phyloP scores from a whole-genome alignment of 2,797 vertebrate genomes.

The Parauchenoglanis ngamensis region DNA sequence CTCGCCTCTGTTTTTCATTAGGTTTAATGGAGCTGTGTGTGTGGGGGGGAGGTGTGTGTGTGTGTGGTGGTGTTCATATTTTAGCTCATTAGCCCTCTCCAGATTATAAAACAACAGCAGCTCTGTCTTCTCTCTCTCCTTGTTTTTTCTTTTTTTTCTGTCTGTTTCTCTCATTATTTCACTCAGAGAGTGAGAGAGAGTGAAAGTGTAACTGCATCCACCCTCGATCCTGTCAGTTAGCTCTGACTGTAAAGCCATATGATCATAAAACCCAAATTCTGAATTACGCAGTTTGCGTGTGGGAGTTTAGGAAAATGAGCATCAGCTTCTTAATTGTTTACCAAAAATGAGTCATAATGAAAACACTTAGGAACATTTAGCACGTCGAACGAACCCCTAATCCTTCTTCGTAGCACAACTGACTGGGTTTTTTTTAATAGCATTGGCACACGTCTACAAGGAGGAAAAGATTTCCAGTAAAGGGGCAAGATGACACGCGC shows the following conservation, averaged over 20 bases:
- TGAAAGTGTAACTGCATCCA: background rate
- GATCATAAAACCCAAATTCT: constrained; percentile 2
- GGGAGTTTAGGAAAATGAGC: constrained; percentile 2
- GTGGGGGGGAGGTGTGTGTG: background rate
- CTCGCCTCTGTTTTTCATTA: constrained; percentile 19
- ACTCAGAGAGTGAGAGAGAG: background rate
- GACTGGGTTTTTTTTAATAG: background rate
- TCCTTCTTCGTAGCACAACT: background rate
- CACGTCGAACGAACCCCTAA: background rate
- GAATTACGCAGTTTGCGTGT: background rate
- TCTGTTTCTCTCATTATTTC: background rate
- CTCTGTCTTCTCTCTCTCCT: background rate
- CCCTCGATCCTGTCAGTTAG: constrained; percentile 6
- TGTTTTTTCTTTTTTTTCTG: background rate
- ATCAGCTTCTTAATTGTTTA: background rate
- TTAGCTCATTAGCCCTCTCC: constrained; percentile 13
- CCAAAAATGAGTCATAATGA: constrained; percentile 2
- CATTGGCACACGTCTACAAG: background rate
- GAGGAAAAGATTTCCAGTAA: background rate
- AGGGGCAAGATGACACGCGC: background rate
- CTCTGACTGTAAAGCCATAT: background rate
- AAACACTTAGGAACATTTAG: background rate
- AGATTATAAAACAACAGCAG: constrained; percentile 35
- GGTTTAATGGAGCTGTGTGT: constrained; percentile 6
- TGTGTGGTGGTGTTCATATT: constrained; percentile 4